Evolutionary conservation across 2,797 vertebrate species (phyloP), one percentile per base, ranked within the genome.

Genomic region (Botia almorhae): DNA sequence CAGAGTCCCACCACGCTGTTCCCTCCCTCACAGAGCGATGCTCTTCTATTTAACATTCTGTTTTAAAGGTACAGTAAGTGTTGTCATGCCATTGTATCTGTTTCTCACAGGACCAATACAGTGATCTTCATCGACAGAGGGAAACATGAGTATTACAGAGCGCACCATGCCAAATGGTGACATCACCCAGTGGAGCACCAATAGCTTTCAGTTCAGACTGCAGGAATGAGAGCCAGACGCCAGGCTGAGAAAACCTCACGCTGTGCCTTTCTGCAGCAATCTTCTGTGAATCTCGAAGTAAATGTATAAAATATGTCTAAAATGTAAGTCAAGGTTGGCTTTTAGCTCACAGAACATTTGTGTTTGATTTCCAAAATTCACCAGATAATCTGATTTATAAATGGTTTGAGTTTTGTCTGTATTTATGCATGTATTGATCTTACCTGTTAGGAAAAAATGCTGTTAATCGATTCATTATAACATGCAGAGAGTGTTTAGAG

Each of bases 131-230:
- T 99, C 8, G 97, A 99, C 89, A 0, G 91, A 95, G 13, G 96
- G 96, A 29, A 92, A 89, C 0, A 96, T 99, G 76, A 97, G 94
- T 72, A 98, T 99, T 93, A 98, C 96, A 0, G 98, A 99, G 88
- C 96, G 96, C 87, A 97, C 92, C 85, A 96, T 99, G 97, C 85
- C 96, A 80, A 78, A 96, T 87, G 93, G 92, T 19, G 96, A 98
- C 83, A 82, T 92, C 70, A 94, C 87, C 90, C 93, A 93, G 85
- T 99, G 98, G 98, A 92, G 94, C 90, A 96, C 94, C 33, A 96
- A 76, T 86, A 95, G 93, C 82, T 95, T 97, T 23, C 93, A 96
- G 58, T 99, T 99, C 88, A 91, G 89, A 83, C 93, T 99, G 68
- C 92, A 95, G 85, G 88, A 79, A 51, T 98, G 93, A 94, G 78